Base-by-base conservation (phyloP, 1,140 invertebrate genomes). In the Ips typographus region DNA sequence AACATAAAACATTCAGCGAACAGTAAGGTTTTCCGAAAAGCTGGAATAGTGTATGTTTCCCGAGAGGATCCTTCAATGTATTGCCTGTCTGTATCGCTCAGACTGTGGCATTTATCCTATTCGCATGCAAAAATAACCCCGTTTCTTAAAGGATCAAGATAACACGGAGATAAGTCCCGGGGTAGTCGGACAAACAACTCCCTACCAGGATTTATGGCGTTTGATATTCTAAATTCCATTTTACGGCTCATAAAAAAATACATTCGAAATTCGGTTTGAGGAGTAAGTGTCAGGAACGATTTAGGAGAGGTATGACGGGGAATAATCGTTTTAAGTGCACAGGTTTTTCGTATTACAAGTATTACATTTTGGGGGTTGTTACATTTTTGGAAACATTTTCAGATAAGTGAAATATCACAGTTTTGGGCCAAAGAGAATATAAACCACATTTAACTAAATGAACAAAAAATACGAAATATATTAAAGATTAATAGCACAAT, bases 11-110 rank as follows among this genome's bases (percentile, higher is more conserved):
- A 65, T 41, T 42, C 68, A 36, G 42, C 43, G 68, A 70, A 70
- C 68, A 53, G 53, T 8, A 57, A 38, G 22, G 41, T 40, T 7
- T 41, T 22, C 8, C n/a, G 49, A 53, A 70, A 70, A 65, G 52
- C 61, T 49, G 61, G 62, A 69, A 72, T 71, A 68, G 68, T 75
- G 71, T 72, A 75, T 74, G 74, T 68, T 69, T 73, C 74, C 71
- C 74, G 38, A 37, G 73, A 67, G 74, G 71, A 49, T 71, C 37
- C 55, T n/a, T 60, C 73, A 65, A 76, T 74, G 74, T 72, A 76
- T 76, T 74, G 74, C 74, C 73, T 74, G 74, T 76, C 74, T 72
- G 67, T 72, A 74, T 76, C 74, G 74, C 71, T 76, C 74, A 76
- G 71, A 76, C 73, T 70, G 71, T 66, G 53, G 68, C 73, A 74